Conservation (phyloP, 2,113 vertebrate genomes). For the Indicator indicator region DNA sequence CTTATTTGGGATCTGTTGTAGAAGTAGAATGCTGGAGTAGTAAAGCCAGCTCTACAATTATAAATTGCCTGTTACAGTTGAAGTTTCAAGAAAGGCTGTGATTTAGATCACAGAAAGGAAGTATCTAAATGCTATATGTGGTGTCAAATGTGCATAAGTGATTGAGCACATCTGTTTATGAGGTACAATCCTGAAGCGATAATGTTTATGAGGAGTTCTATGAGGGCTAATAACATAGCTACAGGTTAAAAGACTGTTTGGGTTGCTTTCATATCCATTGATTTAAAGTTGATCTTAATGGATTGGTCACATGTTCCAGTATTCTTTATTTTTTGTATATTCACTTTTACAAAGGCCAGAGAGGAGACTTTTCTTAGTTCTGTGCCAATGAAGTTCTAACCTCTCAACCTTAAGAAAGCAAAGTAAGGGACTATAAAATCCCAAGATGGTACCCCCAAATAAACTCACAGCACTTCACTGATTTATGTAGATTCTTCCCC, state of each 20-base stretch:
- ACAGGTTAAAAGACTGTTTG: conserved; percentile 38
- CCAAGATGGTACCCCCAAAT: neutral
- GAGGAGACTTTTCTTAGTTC: neutral
- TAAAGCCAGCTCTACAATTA: conserved; percentile 5
- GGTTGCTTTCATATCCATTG: neutral
- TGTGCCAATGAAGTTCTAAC: neutral
- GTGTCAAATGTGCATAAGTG: conserved; percentile 30
- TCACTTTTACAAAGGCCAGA: neutral
- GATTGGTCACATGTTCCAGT: neutral
- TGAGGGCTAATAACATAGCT: conserved; percentile 11
- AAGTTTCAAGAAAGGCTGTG: conserved; percentile 47
- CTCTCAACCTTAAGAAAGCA: neutral
- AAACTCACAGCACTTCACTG: neutral
- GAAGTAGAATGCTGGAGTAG: neutral
- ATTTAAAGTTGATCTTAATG: neutral
- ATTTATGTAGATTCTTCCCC: neutral
- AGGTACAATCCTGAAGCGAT: conserved; percentile 24
- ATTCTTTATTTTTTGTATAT: conserved; percentile 12
- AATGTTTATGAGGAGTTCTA: conserved; percentile 40
- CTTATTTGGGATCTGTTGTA: conserved; percentile 17
- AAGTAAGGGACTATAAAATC: neutral
- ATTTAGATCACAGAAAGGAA: conserved; percentile 48
- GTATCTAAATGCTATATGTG: conserved; percentile 11
- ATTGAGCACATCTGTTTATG: conserved; percentile 41
- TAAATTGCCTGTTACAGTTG: conserved; percentile 31